Evolutionary conservation across 2,888 invertebrate species (phyloP).

Genomic region (Drosophila mulleri): DNA sequence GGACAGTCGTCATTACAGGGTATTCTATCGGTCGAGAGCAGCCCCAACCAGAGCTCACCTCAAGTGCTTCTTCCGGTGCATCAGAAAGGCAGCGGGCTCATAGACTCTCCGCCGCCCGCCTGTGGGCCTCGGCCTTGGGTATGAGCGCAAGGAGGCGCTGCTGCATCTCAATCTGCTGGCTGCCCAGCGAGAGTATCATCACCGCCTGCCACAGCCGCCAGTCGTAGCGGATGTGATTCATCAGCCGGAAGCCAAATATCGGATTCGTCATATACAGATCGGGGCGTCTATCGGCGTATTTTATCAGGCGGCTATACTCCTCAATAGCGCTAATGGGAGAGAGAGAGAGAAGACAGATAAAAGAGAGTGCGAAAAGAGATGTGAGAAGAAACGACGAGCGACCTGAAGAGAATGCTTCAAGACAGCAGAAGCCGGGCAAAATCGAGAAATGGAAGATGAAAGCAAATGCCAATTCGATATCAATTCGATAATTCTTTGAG

Average conservation of each 20-base stretch:
- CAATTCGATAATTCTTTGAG: no score
- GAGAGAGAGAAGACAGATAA: background rate
- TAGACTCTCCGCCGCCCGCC: conserved; percentile 12
- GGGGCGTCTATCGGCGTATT: conserved; percentile 11
- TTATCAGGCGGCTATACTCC: conserved; percentile 32
- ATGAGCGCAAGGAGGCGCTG: conserved; percentile 17
- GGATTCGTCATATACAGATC: conserved; percentile 51
- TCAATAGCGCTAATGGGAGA: conserved; percentile 34
- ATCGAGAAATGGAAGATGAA: no score
- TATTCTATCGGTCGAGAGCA: background rate
- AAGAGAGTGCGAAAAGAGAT: background rate
- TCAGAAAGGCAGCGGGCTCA: conserved; percentile 28
- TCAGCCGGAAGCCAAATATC: conserved; percentile 38
- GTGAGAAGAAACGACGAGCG: background rate
- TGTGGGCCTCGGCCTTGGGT: conserved; percentile 1
- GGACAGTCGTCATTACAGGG: background rate
- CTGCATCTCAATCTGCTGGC: conserved; percentile 15
- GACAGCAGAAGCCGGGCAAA: no score
- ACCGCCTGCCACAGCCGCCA: conserved; percentile 53
- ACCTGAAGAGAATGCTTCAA: no score
- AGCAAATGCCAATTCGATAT: no score
- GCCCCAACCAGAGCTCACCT: conserved; percentile 25
- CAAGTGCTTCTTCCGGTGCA: background rate
- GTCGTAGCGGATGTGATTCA: conserved; percentile 57
- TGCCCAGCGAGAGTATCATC: conserved; percentile 37